These are phyloP conservation scores for Zosterops lateralis DNA, from an alignment of 2,113 vertebrate genomes.

Conservation along the genomic window DNA sequence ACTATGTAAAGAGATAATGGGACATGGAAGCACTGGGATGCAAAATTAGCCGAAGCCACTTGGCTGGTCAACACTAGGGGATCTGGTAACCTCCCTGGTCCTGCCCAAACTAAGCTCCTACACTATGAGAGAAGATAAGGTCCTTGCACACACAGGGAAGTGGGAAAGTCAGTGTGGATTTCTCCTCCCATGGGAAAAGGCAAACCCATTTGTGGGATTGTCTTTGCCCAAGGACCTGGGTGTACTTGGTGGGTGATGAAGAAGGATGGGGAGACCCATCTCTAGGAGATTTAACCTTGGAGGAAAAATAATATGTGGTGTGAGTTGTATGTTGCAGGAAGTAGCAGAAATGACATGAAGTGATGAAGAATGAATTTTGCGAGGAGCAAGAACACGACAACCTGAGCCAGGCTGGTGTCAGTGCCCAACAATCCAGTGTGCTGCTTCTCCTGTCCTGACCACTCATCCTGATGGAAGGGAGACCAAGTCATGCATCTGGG, in stretches of 20 bases:
- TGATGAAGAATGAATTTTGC: background rate
- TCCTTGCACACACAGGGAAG: background rate
- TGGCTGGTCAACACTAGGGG: background rate
- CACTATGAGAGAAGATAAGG: background rate
- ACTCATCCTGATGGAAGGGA: background rate
- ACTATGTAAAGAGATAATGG: too few relatives aligned
- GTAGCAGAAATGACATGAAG: background rate
- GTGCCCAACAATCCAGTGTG: background rate
- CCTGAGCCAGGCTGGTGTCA: background rate
- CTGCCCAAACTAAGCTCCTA: background rate
- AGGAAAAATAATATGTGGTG: background rate
- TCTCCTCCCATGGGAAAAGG: background rate
- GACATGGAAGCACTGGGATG: background rate
- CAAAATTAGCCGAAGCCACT: background rate
- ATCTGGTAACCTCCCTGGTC: background rate
- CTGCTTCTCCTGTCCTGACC: background rate
- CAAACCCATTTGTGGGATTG: background rate
- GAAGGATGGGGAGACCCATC: background rate
- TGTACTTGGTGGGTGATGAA: background rate
- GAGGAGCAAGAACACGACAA: background rate
- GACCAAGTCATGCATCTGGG: background rate
- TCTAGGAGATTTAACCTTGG: background rate
- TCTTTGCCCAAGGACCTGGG: background rate
- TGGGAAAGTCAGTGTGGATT: background rate
- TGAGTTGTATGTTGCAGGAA: background rate